These are phyloP conservation scores for Gerris lacustris DNA, from an alignment of 2,888 invertebrate genomes.

Conservation along the genomic window DNA sequence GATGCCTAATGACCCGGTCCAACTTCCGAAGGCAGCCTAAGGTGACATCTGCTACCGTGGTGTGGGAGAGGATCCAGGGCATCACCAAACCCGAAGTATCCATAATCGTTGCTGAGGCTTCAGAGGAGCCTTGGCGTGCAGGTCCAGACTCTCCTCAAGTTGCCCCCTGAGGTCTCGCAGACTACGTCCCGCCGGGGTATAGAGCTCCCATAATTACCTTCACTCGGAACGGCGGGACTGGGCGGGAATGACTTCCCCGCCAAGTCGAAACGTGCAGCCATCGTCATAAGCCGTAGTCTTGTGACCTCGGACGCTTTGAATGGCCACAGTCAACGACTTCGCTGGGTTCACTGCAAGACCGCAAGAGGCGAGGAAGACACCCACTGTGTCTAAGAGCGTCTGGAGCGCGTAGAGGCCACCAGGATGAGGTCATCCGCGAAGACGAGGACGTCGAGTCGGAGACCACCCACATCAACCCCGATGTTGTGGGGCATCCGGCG, in stretches of 20 bases:
- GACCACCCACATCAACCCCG: too few relatives aligned
- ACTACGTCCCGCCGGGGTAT: conserved; percentile 30
- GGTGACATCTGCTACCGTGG: conserved; percentile 34
- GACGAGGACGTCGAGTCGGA: conserved; percentile 32
- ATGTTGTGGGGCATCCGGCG: too few relatives aligned
- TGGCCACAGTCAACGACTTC: conserved; percentile 32
- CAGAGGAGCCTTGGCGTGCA: conserved; percentile 34
- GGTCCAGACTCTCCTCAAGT: conserved; percentile 31
- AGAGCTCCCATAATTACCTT: conserved; percentile 34
- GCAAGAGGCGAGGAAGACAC: neutral
- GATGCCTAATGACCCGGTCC: too few relatives aligned
- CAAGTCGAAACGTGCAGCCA: conserved; percentile 16
- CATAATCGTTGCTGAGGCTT: conserved; percentile 37
- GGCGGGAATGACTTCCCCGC: conserved; percentile 28
- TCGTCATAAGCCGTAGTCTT: too few relatives aligned
- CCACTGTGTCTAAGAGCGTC: too few relatives aligned
- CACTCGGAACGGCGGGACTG: conserved; percentile 27
- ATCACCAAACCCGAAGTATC: conserved; percentile 35
- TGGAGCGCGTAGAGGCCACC: too few relatives aligned
- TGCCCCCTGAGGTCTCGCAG: conserved; percentile 25
- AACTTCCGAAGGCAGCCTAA: conserved; percentile 28
- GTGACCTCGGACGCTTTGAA: conserved; percentile 32
- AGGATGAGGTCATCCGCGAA: conserved; percentile 30
- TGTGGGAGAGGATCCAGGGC: conserved; percentile 34
- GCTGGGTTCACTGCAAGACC: conserved; percentile 20